Evolutionary conservation across 2,113 vertebrate genomes (phyloP).

Genomic region (Lasiurus cinereus): DNA sequence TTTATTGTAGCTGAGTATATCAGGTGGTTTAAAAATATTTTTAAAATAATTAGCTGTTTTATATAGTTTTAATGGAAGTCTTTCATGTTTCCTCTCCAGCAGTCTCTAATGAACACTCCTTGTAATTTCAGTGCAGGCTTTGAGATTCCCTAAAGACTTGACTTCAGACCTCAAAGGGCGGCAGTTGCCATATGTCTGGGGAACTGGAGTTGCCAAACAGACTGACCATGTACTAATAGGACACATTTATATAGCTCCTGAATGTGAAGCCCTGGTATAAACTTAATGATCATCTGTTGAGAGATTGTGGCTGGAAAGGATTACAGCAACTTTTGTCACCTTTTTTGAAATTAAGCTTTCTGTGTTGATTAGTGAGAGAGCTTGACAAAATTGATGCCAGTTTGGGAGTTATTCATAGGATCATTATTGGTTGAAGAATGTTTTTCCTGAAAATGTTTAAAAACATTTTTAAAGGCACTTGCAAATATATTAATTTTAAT

Average conservation of each 20-base stretch:
- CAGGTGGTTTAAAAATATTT: constrained; percentile 86
- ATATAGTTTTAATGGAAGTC: constrained; percentile 87
- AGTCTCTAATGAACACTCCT: constrained; percentile 89
- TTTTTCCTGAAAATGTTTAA: constrained; percentile 58
- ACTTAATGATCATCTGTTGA: constrained; percentile 91
- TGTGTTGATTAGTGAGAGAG: constrained; percentile 80
- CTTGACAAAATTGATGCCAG: constrained; percentile 35
- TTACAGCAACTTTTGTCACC: constrained; percentile 87
- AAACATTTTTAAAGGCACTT: constrained; percentile 21
- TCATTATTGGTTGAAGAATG: constrained; percentile 30
- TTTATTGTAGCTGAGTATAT: constrained; percentile 81
- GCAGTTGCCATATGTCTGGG: constrained; percentile 91
- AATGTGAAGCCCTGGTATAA: constrained; percentile 77
- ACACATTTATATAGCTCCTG: constrained; percentile 87
- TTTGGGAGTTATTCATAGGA: constrained; percentile 67
- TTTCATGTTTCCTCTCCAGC: constrained; percentile 88
- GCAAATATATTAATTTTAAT: constrained; percentile 43
- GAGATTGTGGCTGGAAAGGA: constrained; percentile 85
- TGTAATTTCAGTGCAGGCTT: constrained; percentile 88
- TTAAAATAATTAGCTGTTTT: constrained; percentile 90
- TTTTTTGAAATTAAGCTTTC: constrained; percentile 84
- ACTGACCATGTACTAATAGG: constrained; percentile 89
- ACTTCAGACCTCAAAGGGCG: constrained; percentile 91
- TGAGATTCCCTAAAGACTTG: constrained; percentile 90
- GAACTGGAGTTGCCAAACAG: constrained; percentile 87